A percentile compares a stretch with the other conserved stretches of the same genome.
Evolutionary conservation across 1,140 invertebrate species (phyloP).

Genomic region (Camponotus floridanus): DNA sequence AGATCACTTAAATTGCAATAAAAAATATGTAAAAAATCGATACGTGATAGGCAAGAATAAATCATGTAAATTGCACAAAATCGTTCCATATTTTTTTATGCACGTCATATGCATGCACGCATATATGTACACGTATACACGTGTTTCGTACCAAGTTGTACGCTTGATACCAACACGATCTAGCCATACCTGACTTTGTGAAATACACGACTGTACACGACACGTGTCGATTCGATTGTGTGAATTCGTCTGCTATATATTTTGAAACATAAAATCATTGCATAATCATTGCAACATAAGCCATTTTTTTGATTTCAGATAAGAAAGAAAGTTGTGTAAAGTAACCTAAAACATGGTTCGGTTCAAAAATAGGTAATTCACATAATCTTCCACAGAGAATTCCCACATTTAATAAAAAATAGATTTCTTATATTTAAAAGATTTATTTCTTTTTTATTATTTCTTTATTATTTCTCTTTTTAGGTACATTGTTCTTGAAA

Average conservation of each 20-base stretch:
- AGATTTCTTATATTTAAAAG: neutral
- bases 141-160: conserved; percentile 30
- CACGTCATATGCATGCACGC: neutral
- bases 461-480: neutral
- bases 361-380: conserved; percentile 89
- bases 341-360: conserved; percentile 87
- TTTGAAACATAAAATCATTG: no score
- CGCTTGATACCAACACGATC: conserved; percentile 29
- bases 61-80: neutral
- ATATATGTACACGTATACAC: neutral
- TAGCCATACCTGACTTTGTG: neutral
- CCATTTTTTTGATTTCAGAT: no score
- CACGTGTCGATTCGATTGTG: neutral
- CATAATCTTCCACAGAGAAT: no score
- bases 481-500: conserved; percentile 89
- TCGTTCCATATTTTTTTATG: neutral
- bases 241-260: no score
- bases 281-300: no score
- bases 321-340: no score
- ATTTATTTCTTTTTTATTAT: neutral
- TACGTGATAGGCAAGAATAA: neutral
- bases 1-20: neutral
- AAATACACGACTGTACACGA: neutral
- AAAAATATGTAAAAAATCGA: neutral
- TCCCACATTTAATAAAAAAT: neutral